These are phyloP conservation scores for Rostrhamus sociabilis DNA, from an alignment of 2,797 vertebrate species.

Conservation along the genomic window DNA sequence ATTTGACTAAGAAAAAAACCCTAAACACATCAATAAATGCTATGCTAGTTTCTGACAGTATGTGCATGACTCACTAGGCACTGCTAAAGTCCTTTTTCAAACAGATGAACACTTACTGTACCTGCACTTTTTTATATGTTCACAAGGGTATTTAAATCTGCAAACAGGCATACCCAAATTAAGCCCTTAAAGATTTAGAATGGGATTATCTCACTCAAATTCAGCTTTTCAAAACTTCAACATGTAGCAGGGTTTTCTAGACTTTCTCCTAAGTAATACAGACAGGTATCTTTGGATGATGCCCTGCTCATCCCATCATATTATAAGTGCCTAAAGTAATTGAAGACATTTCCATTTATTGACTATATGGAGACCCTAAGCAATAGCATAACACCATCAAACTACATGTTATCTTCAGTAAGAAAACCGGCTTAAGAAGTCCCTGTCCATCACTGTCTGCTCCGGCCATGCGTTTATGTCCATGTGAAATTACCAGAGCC, in stretches of 20 bases:
- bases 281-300: neutral
- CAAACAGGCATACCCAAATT: neutral
- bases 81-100: neutral
- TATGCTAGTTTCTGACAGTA: neutral
- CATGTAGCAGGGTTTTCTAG: neutral
- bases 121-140: neutral
- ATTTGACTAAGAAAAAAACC: neutral
- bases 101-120: neutral
- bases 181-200: neutral
- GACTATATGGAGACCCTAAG: neutral
- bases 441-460: neutral
- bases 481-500: neutral
- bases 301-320: neutral
- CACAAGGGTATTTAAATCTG: neutral
- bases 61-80: neutral
- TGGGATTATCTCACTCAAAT: neutral
- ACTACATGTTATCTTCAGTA: neutral
- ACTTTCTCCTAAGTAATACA: neutral
- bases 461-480: neutral
- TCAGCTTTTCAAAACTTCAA: neutral
- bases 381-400: neutral
- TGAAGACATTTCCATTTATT: neutral
- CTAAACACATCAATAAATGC: neutral
- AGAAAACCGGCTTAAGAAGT: neutral
- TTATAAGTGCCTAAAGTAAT: neutral